Evolutionary conservation across 2,888 invertebrate genomes (phyloP), one percentile per base, ranked within the genome.

Genomic region (Steinernema hermaphroditum): DNA sequence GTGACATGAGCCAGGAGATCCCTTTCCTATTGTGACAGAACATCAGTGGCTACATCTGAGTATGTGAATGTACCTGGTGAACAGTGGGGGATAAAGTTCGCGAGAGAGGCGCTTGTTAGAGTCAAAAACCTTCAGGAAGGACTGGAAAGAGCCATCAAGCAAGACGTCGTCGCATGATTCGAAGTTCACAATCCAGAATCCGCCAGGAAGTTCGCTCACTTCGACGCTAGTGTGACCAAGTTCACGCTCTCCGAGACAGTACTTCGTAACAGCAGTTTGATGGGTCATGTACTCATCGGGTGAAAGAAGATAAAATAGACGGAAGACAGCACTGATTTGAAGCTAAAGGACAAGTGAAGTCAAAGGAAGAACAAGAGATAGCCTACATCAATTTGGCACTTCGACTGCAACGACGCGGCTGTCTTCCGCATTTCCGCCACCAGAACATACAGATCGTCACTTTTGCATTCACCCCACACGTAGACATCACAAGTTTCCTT

Each of bases 31-130:
- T 6, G 19, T 4, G 32, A 32, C 2, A 16, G 29, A 62, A 32
- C 16, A 32, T 8, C 22, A 27, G 27, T 32, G 32, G 2, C 19
- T 2, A 22, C 50, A 24, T 8, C 50, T 50, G n/a, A n/a, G n/a
- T n/a, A n/a, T n/a, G n/a, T n/a, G n/a, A n/a, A n/a, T n/a, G n/a
- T 22, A 62, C 62, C 16, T 1, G 2, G 62, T 62, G 62, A 62
- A 62, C 16, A 62, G 62, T 1, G 16, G 32, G 12, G 62, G 34
- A 4, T 14, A 62, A 2, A 16, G 22, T 32, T 62, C 34, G 2
- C 62, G 22, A 12, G 22, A 16, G 29, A 62, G n/a, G 2, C 4
- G 1, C 24, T 12, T 22, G 50, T 24, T 50, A 12, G 19, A 19
- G 9, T 50, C 1, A 12, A 50, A n/a, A 24, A 50, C 24, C 9